phyloP scores from a whole-genome alignment of 1,140 invertebrate genomes.

The Acromyrmex heyeri region DNA sequence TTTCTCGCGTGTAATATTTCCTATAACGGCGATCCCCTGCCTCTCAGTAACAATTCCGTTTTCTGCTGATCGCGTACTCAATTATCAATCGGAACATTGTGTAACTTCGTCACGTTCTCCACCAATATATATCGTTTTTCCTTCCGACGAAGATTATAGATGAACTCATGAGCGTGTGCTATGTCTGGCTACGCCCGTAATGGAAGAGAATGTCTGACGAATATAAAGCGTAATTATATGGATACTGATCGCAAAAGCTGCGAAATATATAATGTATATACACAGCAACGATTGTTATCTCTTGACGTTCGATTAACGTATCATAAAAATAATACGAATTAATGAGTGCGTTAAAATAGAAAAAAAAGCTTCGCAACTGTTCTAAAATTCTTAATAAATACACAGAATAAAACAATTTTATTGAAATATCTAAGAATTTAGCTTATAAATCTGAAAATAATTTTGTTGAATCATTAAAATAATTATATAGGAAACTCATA shows the following conservation, averaged over 20 bases:
- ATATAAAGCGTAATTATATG: constrained; percentile 47
- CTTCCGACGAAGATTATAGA: constrained; percentile 19
- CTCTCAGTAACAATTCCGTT: constrained; percentile 8
- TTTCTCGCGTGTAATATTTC: constrained; percentile 26
- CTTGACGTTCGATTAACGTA: not conserved
- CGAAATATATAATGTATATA: not conserved
- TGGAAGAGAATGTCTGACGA: constrained; percentile 24
- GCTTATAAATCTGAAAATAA: too few species aligned
- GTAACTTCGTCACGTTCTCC: constrained; percentile 18
- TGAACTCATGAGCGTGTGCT: constrained; percentile 13
- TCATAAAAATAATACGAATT: not conserved
- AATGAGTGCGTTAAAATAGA: not conserved
- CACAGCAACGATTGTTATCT: constrained; percentile 40
- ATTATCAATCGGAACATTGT: constrained; percentile 32
- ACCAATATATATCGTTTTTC: constrained; percentile 14
- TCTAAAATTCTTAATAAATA: too few species aligned
- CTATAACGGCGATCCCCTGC: constrained; percentile 7
- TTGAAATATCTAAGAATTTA: too few species aligned
- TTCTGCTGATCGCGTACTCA: not conserved
- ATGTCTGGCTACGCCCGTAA: not conserved
- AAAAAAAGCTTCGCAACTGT: too few species aligned
- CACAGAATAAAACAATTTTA: too few species aligned
- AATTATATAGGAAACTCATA: too few species aligned
- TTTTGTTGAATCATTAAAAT: too few species aligned
- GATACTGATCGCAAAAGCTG: constrained; percentile 15